A percentile compares a stretch with the other conserved stretches of the same genome.
These are phyloP conservation scores for Agapetus fuscipes DNA, from an alignment of 2,888 invertebrate genomes.

Conservation along the genomic window DNA sequence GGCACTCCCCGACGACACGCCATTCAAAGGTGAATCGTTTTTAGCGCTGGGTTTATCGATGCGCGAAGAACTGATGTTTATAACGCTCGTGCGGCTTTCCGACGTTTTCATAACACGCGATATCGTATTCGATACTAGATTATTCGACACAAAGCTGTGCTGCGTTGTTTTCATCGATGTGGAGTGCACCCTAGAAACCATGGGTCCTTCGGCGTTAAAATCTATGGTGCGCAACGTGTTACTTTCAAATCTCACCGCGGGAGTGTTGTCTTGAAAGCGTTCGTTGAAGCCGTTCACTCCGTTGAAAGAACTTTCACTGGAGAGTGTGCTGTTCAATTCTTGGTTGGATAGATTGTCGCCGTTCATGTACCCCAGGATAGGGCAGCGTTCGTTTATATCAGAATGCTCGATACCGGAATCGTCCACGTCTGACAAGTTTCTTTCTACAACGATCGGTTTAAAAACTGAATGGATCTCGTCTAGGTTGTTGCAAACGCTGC, in stretches of 20 bases:
- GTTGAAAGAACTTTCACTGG: constrained; percentile 39
- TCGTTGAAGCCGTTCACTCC: constrained; percentile 20
- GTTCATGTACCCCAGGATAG: constrained; percentile 7
- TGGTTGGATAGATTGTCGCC: constrained; percentile 8
- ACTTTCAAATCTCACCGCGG: background rate
- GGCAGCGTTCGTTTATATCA: constrained; percentile 3
- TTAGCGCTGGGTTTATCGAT: constrained; percentile 26
- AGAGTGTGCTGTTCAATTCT: constrained; percentile 20
- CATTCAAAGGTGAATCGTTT: constrained; percentile 5
- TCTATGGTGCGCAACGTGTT: background rate
- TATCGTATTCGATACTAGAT: constrained; percentile 10
- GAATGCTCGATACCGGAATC: constrained; percentile 8
- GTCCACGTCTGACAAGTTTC: constrained; percentile 6
- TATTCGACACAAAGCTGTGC: constrained; percentile 12
- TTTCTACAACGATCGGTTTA: constrained; percentile 13
- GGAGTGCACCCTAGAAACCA: constrained; percentile 5
- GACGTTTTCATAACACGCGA: constrained; percentile 10
- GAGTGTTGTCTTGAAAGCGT: constrained; percentile 2
- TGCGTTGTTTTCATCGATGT: constrained; percentile 8
- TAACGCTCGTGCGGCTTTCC: constrained; percentile 12
- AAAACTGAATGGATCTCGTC: constrained; percentile 3
- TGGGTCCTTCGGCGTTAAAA: background rate
- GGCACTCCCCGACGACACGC: constrained; percentile 24
- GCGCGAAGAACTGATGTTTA: constrained; percentile 27
- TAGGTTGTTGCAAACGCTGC: background rate